phyloP scores from a whole-genome alignment of 2,888 invertebrate genomes.

The Ferdinandea cuprea region DNA sequence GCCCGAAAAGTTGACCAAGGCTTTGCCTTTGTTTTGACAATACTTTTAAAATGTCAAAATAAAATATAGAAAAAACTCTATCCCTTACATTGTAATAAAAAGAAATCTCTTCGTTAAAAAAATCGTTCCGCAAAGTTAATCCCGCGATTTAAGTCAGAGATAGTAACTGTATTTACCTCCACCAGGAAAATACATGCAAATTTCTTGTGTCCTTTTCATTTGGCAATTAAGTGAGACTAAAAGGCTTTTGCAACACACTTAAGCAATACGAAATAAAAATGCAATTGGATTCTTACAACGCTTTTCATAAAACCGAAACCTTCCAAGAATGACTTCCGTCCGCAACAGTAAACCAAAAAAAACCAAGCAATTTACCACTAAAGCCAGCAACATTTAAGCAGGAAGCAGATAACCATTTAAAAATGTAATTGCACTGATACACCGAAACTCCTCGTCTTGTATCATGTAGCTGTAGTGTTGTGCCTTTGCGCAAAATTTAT shows the following conservation, averaged over 20 bases:
- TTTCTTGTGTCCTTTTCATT: neutral
- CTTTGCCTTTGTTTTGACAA: too few species aligned
- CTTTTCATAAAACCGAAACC: neutral
- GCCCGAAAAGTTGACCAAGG: too few species aligned
- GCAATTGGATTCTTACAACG: neutral
- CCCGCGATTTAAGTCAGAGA: neutral
- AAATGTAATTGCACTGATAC: slow-evolving; percentile 36
- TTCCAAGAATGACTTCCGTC: neutral
- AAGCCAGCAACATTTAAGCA: slow-evolving; percentile 24
- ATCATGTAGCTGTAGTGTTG: neutral
- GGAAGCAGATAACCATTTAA: slow-evolving; percentile 47
- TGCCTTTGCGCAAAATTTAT: slow-evolving; percentile 31
- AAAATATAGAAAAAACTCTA: too few species aligned
- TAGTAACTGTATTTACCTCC: too few species aligned
- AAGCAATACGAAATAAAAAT: neutral
- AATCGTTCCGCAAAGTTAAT: neutral
- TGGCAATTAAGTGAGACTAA: neutral
- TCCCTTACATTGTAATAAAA: neutral
- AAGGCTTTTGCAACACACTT: neutral
- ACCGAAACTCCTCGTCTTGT: neutral
- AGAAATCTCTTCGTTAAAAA: neutral
- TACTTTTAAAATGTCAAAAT: too few species aligned
- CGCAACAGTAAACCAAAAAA: neutral
- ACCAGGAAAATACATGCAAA: too few species aligned
- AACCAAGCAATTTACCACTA: slow-evolving; percentile 12